Percentiles rank a stretch among this genome's conserved stretches.
Evolutionary conservation across 2,113 vertebrate species (phyloP).

Genomic region (Sinosuthora webbiana): DNA sequence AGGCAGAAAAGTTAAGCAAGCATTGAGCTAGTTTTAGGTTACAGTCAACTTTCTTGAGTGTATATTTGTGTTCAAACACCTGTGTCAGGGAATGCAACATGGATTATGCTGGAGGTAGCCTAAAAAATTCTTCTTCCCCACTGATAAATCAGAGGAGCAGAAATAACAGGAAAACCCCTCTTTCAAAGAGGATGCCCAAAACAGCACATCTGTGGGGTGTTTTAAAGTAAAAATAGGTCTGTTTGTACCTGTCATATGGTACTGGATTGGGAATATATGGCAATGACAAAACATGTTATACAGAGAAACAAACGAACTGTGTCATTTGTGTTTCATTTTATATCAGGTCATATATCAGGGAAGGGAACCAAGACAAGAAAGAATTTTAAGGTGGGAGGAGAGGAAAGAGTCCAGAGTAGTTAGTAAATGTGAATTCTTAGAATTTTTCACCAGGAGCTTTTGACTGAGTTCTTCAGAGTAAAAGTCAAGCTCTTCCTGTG

Average conservation of each 20-base stretch:
- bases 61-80: not conserved
- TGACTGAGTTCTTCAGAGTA: not conserved
- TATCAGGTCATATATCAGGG: not conserved
- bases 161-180: not conserved
- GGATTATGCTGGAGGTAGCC: not conserved
- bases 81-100: not conserved
- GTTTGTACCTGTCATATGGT: not conserved
- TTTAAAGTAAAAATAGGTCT: not conserved
- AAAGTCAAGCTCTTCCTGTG: not conserved
- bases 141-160: not conserved
- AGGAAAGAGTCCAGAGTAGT: not conserved
- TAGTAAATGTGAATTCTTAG: not conserved
- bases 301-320: not conserved
- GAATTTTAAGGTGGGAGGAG: not conserved
- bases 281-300: not conserved
- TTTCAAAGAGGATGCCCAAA: not conserved
- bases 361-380: not conserved
- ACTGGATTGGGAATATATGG: not conserved
- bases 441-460: not conserved
- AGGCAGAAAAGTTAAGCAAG: not conserved
- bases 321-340: not conserved
- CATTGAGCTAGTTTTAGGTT: not conserved
- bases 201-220: not conserved
- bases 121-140: not conserved
- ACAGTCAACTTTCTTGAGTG: not conserved